These are phyloP conservation scores for Hypotaenidia philippensis DNA, from an alignment of 2,797 vertebrate species.

Conservation along the genomic window DNA sequence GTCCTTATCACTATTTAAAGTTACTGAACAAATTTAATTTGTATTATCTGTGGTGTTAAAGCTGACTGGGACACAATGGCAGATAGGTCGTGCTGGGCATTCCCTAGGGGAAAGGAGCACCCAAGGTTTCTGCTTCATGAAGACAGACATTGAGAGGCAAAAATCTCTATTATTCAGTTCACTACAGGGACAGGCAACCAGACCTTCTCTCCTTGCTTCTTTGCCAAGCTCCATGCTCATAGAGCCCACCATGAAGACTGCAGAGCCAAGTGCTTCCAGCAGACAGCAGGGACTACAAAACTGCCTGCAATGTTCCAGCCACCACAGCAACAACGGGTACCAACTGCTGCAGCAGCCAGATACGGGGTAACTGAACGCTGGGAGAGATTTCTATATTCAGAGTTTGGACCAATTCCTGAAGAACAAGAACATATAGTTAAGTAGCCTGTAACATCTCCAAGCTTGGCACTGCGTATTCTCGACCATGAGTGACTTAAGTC, in stretches of 20 bases:
- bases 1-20: background rate
- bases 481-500: background rate
- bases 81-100: rapidly evolving
- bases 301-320: background rate
- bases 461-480: rapidly evolving
- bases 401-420: background rate
- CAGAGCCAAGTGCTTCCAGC: background rate
- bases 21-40: background rate
- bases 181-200: rapidly evolving
- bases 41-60: background rate
- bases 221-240: background rate
- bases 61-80: background rate
- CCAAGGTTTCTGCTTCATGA: rapidly evolving
- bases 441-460: background rate
- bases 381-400: background rate
- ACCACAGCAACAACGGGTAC: background rate
- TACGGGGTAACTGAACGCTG: rapidly evolving
- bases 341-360: background rate
- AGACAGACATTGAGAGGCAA: rapidly evolving
- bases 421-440: background rate
- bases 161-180: rapidly evolving
- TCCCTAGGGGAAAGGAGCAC: background rate
- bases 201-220: background rate
- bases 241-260: background rate
- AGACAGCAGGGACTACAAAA: background rate